Evolutionary conservation across 2,113 vertebrate genomes (phyloP).

Genomic region (Microcebus griseorufus): DNA sequence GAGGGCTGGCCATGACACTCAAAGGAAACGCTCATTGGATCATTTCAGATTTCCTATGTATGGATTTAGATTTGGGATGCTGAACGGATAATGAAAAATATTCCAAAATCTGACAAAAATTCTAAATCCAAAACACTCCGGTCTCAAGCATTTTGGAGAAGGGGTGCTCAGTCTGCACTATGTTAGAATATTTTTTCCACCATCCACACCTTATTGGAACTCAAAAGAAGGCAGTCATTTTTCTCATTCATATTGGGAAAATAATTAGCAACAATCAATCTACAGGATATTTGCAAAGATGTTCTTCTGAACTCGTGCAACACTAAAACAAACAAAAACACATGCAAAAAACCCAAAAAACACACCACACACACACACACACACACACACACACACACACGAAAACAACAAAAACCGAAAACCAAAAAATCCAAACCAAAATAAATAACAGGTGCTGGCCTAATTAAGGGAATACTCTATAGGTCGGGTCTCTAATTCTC

Average conservation of each 20-base stretch:
- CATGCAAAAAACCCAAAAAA: background rate
- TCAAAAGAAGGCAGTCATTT: conserved; percentile 17
- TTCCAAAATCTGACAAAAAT: background rate
- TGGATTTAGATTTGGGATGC: background rate
- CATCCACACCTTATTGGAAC: background rate
- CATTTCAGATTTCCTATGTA: background rate
- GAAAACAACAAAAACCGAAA: background rate
- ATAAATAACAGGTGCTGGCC: background rate
- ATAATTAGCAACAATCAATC: background rate
- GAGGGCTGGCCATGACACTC: background rate
- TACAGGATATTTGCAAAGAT: conserved; percentile 33
- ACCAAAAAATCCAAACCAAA: background rate
- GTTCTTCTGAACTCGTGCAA: background rate
- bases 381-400: no score
- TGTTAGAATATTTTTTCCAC: background rate
- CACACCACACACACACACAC: no score
- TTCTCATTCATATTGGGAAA: background rate
- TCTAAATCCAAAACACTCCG: background rate
- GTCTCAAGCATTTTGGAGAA: background rate
- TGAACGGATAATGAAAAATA: background rate
- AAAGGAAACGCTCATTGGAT: background rate
- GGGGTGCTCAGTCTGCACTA: background rate
- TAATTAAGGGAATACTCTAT: background rate
- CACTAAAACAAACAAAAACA: background rate
- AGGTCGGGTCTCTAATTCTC: background rate